Evolutionary conservation across 1,140 invertebrate species (phyloP).

Genomic region (Orchesella cincta): DNA sequence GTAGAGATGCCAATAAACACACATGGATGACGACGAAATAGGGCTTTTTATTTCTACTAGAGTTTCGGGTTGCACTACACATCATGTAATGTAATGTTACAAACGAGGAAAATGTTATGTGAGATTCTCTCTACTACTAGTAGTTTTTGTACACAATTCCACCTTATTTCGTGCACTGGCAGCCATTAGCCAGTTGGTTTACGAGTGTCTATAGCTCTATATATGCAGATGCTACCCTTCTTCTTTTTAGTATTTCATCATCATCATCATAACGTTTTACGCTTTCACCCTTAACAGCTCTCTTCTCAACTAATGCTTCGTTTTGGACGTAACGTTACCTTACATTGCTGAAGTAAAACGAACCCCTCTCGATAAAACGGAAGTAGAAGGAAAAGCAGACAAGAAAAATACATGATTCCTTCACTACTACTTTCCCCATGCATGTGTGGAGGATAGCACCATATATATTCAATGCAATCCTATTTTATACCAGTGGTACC

Average conservation of each 20-base stretch:
- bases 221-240: neutral
- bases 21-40: too few species aligned
- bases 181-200: too few species aligned
- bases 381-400: neutral
- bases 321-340: neutral
- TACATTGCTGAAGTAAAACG: neutral
- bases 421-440: neutral
- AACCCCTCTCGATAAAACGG: conserved; percentile 15
- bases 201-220: too few species aligned
- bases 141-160: too few species aligned
- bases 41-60: too few species aligned
- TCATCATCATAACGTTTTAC: neutral
- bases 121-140: too few species aligned
- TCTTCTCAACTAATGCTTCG: neutral
- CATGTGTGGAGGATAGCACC: neutral
- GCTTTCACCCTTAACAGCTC: neutral
- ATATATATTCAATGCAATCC: neutral
- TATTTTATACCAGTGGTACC: neutral
- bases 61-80: too few species aligned
- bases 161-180: too few species aligned
- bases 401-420: neutral
- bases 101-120: too few species aligned
- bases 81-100: too few species aligned
- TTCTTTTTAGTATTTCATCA: neutral
- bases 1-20: too few species aligned